Conservation (phyloP, 2,113 vertebrate species). For the Desmodus rotundus region DNA sequence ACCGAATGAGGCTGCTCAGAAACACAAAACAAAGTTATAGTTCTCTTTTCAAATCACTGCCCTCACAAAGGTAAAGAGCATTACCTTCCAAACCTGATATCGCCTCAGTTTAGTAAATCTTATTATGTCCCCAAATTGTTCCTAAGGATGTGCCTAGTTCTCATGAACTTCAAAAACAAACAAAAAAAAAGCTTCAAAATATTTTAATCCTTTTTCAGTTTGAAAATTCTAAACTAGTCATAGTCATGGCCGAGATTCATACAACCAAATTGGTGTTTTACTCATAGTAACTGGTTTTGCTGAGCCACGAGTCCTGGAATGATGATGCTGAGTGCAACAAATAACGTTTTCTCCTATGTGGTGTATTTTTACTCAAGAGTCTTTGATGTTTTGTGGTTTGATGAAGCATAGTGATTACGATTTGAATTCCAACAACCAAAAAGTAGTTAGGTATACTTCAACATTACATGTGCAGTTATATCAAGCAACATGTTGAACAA, state of each 20-base stretch:
- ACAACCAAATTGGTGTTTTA: neutral
- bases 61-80: neutral
- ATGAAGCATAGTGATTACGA: neutral
- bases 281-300: neutral
- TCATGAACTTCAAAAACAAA: neutral
- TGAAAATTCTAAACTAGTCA: neutral
- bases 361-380: constrained; percentile 10
- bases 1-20: neutral
- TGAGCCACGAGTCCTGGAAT: neutral
- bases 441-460: neutral
- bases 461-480: neutral
- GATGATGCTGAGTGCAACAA: neutral
- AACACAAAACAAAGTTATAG: constrained; percentile 33
- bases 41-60: neutral
- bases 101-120: neutral
- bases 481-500: neutral
- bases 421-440: neutral
- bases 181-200: neutral
- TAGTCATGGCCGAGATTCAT: neutral
- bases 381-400: neutral
- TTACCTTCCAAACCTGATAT: neutral
- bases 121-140: neutral
- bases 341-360: neutral
- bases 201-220: constrained; percentile 7
- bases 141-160: neutral